Evolutionary conservation across 2,888 invertebrate genomes (phyloP).

Genomic region (Sturmia bella): DNA sequence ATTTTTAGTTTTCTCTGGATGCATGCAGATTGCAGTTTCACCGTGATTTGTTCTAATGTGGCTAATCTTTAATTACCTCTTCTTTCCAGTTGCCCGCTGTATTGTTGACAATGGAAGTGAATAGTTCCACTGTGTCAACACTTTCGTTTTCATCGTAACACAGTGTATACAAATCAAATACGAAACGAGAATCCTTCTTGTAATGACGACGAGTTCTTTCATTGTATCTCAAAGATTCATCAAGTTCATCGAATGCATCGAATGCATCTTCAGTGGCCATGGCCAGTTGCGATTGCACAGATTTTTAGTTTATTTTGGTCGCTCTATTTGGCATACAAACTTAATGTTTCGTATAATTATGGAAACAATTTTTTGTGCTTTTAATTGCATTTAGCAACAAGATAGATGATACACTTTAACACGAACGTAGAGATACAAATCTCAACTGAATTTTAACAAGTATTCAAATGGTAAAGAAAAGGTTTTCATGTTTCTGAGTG

Average conservation of each 20-base stretch:
- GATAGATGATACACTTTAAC: slow-evolving; percentile 32
- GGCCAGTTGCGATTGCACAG: slow-evolving; percentile 39
- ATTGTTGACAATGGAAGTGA: slow-evolving; percentile 77
- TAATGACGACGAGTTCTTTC: slow-evolving; percentile 86
- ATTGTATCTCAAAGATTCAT: slow-evolving; percentile 50
- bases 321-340: slow-evolving; percentile 36
- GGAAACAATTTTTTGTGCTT: neutral
- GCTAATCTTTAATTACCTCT: slow-evolving; percentile 71
- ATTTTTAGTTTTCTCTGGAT: no score
- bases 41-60: neutral
- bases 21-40: no score
- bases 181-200: slow-evolving; percentile 92
- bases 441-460: neutral
- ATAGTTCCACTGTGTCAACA: slow-evolving; percentile 86
- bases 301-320: slow-evolving; percentile 35
- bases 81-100: slow-evolving; percentile 76
- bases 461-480: slow-evolving; percentile 3
- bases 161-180: slow-evolving; percentile 91
- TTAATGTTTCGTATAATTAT: neutral
- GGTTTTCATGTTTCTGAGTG: neutral
- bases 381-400: slow-evolving; percentile 21
- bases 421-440: slow-evolving; percentile 13
- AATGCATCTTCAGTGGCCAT: slow-evolving; percentile 57
- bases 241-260: slow-evolving; percentile 38
- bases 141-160: slow-evolving; percentile 92